phyloP scores from a whole-genome alignment of 2,797 vertebrate species.

The Lerista edwardsae region DNA sequence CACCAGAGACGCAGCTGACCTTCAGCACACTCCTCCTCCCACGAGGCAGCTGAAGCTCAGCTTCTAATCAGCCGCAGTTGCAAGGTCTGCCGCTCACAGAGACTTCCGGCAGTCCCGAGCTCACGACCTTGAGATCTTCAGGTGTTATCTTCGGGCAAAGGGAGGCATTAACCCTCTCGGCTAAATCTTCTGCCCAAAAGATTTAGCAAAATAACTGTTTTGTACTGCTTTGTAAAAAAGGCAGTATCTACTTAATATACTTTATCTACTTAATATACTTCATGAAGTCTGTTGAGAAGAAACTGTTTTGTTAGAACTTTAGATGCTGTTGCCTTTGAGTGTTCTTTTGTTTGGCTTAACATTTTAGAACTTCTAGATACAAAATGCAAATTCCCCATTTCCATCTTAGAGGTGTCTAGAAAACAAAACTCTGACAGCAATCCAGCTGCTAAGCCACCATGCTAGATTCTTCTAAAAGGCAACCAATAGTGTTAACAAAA shows the following conservation, averaged over 20 bases:
- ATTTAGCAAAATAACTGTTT: slow-evolving; percentile 54
- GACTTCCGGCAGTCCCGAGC: too few species aligned
- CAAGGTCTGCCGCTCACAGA: too few species aligned
- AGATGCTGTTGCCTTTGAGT: slow-evolving; percentile 35
- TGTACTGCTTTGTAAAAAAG: slow-evolving; percentile 52
- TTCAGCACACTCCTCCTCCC: too few species aligned
- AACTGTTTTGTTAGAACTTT: slow-evolving; percentile 42
- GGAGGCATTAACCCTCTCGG: too few species aligned
- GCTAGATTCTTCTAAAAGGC: background rate
- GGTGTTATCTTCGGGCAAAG: too few species aligned
- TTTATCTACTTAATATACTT: background rate
- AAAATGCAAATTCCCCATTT: background rate
- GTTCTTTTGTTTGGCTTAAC: slow-evolving; percentile 35
- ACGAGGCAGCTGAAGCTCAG: too few species aligned
- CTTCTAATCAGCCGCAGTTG: too few species aligned
- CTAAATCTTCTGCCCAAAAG: too few species aligned
- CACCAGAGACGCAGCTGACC: too few species aligned
- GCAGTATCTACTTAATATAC: background rate
- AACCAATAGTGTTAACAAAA: background rate
- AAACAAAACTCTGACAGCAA: background rate
- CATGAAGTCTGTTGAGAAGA: slow-evolving; percentile 27
- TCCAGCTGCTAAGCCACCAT: background rate
- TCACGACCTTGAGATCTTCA: too few species aligned
- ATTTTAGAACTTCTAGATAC: background rate
- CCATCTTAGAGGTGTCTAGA: background rate